Base-by-base conservation (phyloP, 2,113 vertebrate species). In the Gymnocephalus cernua region DNA sequence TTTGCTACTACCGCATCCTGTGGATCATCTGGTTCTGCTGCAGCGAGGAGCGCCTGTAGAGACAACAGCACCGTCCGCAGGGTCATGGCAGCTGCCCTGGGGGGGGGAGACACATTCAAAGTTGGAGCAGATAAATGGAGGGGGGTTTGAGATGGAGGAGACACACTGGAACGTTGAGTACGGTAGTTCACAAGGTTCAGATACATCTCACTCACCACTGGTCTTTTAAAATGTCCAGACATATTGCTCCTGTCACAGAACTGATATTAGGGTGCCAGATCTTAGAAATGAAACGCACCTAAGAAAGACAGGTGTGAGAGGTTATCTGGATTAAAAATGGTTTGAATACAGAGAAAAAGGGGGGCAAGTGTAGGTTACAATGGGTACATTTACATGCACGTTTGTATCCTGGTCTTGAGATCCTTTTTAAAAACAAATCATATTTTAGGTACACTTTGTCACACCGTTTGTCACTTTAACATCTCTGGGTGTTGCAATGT, bases 241-340 rank as follows among this genome's bases (percentile, higher is more conserved):
- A 99, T 95, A 99, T 99, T 48, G 98, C 98, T 85, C 98, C 98
- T 27, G 98, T 99, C 94, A 99, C 98, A 70, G 98, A 99, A 95
- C 98, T 99, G 95, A 99, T 99, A 92, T 99, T 99, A 93, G 98
- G 98, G 94, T 99, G 98, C 98, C 98, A 99, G 95, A 99, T 99
- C 95, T 98, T 99, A 79, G 97, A 98, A 90, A 99, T 99, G 96
- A 99, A 99, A 88, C 98, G 97, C 92, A 99, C 97, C 98, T 99
- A 79, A 95, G 45, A 93, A 44, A 57, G 38, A 76, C 29, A 63
- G 14, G 9, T 45, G 13, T 58, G 25, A 70, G 45, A 32, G 7
- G 41, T 66, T 54, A 74, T 44, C 19, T 15, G 45, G 23, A 66
- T 25, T 25, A 10, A 64, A 35, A 64, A 70, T 0, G 16, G 2